Conservation (phyloP, 92 coral and sea anemone species). For the Ricordea florida region DNA sequence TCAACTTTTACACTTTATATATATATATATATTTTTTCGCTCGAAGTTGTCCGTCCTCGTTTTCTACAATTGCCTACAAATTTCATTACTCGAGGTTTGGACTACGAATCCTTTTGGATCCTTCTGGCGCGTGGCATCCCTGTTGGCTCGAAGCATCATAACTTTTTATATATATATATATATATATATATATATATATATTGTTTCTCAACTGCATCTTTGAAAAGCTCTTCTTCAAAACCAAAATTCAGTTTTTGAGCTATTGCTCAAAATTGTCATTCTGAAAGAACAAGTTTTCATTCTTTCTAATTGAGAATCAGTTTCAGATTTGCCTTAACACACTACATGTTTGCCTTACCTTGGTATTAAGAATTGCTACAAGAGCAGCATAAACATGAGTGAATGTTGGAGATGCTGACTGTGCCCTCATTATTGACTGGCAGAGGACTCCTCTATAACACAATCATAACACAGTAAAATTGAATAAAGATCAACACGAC, state of each 20-base stretch:
- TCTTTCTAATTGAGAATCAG: neutral
- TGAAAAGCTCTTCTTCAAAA: too few species aligned
- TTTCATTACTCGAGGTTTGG: too few species aligned
- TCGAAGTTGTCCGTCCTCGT: too few species aligned
- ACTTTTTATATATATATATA: too few species aligned
- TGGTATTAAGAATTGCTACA: conserved; percentile 88
- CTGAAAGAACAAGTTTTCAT: neutral
- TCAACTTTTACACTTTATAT: too few species aligned
- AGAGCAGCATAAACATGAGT: conserved; percentile 97
- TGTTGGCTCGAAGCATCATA: too few species aligned
- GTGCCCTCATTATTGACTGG: conserved; percentile 94
- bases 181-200: too few species aligned
- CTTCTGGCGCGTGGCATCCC: too few species aligned
- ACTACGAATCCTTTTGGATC: too few species aligned
- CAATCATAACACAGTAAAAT: neutral
- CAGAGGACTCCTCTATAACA: conserved; percentile 85
- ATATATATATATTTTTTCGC: too few species aligned
- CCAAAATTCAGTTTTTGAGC: neutral
- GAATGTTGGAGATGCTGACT: conserved; percentile 93
- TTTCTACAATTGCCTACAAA: too few species aligned
- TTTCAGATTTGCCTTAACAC: neutral
- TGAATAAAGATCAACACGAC: neutral
- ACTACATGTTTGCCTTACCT: conserved; percentile 44
- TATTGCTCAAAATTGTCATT: neutral
- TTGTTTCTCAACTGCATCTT: too few species aligned